These are phyloP conservation scores for Chrysoperla carnea DNA, from an alignment of 1,140 invertebrate genomes.

Conservation along the genomic window DNA sequence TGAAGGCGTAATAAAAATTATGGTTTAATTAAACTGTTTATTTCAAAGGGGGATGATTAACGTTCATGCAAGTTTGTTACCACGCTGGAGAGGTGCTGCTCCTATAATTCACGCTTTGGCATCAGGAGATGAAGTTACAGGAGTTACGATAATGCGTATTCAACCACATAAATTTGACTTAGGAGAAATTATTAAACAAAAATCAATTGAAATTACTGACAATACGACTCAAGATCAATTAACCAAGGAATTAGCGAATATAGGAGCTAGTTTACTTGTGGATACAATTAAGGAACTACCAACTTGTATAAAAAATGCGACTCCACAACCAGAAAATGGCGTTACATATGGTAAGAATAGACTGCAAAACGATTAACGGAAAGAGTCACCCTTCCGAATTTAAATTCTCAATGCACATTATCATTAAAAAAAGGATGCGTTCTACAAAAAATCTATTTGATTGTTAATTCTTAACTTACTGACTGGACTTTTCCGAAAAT, in stretches of 20 bases:
- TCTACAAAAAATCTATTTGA: no score
- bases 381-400: no score
- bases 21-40: constrained; percentile 7
- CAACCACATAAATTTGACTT: constrained; percentile 74
- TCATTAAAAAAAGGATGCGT: no score
- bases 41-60: constrained; percentile 74
- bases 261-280: constrained; percentile 50
- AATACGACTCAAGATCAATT: constrained; percentile 49
- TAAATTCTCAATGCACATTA: no score
- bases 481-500: no score
- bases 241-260: constrained; percentile 36
- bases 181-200: constrained; percentile 60
- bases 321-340: constrained; percentile 35
- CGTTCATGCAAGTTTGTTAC: constrained; percentile 81
- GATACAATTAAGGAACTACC: constrained; percentile 42
- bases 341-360: constrained; percentile 58
- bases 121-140: constrained; percentile 65
- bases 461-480: no score
- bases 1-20: background rate
- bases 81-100: constrained; percentile 81
- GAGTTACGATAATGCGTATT: constrained; percentile 80
- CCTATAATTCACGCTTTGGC: constrained; percentile 71
- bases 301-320: constrained; percentile 30
- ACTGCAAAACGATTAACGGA: no score
- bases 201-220: constrained; percentile 34